These are phyloP conservation scores for Archilochus colubris DNA, from an alignment of 2,113 vertebrate species.

Conservation along the genomic window DNA sequence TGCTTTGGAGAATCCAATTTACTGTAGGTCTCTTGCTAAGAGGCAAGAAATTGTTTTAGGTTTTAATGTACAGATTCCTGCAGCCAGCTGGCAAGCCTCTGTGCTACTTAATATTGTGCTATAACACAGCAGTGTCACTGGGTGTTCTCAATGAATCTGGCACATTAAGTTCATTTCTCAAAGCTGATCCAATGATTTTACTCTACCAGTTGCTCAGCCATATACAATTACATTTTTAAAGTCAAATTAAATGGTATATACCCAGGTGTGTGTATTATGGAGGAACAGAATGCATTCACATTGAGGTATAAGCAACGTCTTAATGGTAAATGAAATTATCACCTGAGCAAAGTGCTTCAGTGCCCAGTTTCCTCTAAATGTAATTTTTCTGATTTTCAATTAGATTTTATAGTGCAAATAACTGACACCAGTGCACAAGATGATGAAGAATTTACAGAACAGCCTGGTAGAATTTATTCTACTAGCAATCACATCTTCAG, in stretches of 20 bases:
- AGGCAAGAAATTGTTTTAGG: neutral
- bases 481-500: neutral
- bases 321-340: conserved; percentile 36
- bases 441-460: neutral
- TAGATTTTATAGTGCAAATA: neutral
- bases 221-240: neutral
- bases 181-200: neutral
- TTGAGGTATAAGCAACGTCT: neutral
- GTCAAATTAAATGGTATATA: neutral
- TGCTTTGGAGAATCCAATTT: neutral
- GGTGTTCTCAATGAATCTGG: neutral
- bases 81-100: neutral
- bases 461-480: neutral
- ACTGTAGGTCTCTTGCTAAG: neutral
- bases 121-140: neutral
- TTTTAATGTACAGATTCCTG: neutral
- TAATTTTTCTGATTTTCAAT: conserved; percentile 11
- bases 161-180: neutral
- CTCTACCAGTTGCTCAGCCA: neutral
- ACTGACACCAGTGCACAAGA: neutral
- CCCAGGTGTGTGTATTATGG: neutral
- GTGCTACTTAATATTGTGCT: neutral
- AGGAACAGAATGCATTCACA: neutral
- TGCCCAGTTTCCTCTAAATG: neutral
- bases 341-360: conserved; percentile 19